Evolutionary conservation across 2,888 invertebrate genomes (phyloP).

Genomic region (Idaea dimidiata): DNA sequence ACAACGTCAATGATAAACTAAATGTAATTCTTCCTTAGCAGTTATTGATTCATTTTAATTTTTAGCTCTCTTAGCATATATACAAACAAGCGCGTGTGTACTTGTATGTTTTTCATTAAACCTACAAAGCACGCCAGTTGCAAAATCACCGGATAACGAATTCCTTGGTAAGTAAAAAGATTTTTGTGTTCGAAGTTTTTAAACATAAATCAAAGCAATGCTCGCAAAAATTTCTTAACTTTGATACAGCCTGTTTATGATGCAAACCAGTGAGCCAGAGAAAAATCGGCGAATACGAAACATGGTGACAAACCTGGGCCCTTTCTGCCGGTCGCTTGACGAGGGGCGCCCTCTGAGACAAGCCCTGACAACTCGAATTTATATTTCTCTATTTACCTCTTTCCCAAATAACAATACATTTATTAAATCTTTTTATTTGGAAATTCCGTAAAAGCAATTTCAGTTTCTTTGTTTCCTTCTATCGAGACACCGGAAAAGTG

Average conservation of each 20-base stretch:
- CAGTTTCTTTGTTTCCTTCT: neutral
- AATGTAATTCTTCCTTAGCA: too few relatives aligned
- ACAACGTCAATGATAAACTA: too few relatives aligned
- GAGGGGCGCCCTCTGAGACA: conserved; percentile 46
- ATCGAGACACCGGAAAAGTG: neutral
- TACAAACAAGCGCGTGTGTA: too few relatives aligned
- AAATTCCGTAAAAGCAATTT: conserved; percentile 2
- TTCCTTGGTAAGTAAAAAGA: neutral
- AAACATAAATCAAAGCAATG: neutral
- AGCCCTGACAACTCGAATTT: conserved; percentile 54
- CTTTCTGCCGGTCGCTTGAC: conserved; percentile 37
- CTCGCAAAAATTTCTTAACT: neutral
- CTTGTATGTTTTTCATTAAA: too few relatives aligned
- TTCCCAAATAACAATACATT: conserved; percentile 22
- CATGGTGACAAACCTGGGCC: conserved; percentile 17
- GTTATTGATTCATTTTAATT: too few relatives aligned
- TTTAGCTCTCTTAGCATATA: too few relatives aligned
- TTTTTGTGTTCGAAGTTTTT: neutral
- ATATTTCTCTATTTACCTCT: conserved; percentile 39
- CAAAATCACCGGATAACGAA: neutral
- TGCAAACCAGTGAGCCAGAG: conserved; percentile 46
- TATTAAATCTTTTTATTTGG: conserved; percentile 14
- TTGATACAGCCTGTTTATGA: neutral
- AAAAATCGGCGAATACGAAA: conserved; percentile 43
- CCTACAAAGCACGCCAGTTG: neutral